Percentiles rank a stretch among this genome's conserved stretches.
phyloP scores from a whole-genome alignment of 2,888 invertebrate genomes.

The Acleris holmiana region DNA sequence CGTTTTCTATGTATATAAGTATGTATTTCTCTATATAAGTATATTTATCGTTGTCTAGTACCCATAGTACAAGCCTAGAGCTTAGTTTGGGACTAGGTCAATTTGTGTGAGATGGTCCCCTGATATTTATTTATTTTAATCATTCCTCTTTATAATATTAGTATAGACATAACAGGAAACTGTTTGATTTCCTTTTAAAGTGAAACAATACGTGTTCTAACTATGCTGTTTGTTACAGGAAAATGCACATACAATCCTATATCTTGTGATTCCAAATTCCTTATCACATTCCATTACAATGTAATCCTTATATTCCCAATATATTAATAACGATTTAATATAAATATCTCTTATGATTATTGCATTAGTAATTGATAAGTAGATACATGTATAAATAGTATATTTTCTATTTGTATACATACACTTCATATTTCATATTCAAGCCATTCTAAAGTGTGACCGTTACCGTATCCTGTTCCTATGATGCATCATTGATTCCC shows the following conservation, averaged over 20 bases:
- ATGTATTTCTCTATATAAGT: too few species aligned
- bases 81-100: too few species aligned
- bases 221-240: constrained; percentile 29
- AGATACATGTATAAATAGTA: constrained; percentile 26
- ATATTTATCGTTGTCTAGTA: too few species aligned
- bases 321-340: constrained; percentile 22
- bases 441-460: not conserved
- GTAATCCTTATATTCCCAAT: constrained; percentile 7
- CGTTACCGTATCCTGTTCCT: not conserved
- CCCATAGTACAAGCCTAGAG: too few species aligned
- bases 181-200: too few species aligned
- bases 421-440: too few species aligned
- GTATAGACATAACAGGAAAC: too few species aligned
- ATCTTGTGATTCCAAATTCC: constrained; percentile 36
- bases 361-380: constrained; percentile 31
- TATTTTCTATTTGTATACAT: constrained; percentile 24
- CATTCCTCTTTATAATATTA: too few species aligned
- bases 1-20: too few species aligned
- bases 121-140: too few species aligned
- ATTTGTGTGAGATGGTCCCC: too few species aligned
- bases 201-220: too few species aligned
- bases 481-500: constrained; percentile 60
- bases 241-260: constrained; percentile 23
- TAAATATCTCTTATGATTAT: constrained; percentile 32
- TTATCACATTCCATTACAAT: constrained; percentile 34